Percentiles rank a stretch among this genome's conserved stretches.
These are phyloP conservation scores for Jacana jacana DNA, from an alignment of 2,113 vertebrate species.

Conservation along the genomic window DNA sequence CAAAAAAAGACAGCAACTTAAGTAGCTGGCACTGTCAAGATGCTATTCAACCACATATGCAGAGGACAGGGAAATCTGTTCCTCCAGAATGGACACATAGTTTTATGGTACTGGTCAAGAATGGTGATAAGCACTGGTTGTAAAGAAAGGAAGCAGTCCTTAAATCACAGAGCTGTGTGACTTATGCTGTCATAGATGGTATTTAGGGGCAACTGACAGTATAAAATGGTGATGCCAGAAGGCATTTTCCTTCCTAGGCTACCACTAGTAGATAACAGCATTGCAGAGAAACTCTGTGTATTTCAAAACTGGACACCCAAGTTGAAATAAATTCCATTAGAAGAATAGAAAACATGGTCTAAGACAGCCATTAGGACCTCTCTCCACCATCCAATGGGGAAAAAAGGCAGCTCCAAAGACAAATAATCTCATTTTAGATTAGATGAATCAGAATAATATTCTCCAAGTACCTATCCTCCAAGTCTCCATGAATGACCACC, in stretches of 20 bases:
- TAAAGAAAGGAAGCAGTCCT: neutral
- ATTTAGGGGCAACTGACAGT: neutral
- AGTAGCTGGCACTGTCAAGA: neutral
- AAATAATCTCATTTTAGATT: neutral
- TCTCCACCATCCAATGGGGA: neutral
- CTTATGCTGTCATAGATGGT: no score
- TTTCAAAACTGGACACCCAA: neutral
- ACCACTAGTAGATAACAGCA: neutral
- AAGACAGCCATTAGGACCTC: neutral
- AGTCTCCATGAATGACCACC: neutral
- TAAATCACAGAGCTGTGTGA: neutral
- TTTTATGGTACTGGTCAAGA: neutral
- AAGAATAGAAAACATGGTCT: neutral
- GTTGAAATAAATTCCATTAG: neutral
- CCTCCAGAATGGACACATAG: neutral
- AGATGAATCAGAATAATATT: neutral
- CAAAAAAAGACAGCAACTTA: neutral
- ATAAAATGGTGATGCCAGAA: neutral
- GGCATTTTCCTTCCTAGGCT: neutral
- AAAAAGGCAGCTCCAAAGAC: neutral
- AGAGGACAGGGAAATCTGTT: neutral
- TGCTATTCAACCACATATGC: neutral
- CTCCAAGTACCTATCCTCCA: neutral
- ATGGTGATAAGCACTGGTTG: neutral
- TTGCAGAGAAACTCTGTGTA: neutral